phyloP scores from a whole-genome alignment of 2,888 invertebrate genomes.

The Barypeithes pellucidus region DNA sequence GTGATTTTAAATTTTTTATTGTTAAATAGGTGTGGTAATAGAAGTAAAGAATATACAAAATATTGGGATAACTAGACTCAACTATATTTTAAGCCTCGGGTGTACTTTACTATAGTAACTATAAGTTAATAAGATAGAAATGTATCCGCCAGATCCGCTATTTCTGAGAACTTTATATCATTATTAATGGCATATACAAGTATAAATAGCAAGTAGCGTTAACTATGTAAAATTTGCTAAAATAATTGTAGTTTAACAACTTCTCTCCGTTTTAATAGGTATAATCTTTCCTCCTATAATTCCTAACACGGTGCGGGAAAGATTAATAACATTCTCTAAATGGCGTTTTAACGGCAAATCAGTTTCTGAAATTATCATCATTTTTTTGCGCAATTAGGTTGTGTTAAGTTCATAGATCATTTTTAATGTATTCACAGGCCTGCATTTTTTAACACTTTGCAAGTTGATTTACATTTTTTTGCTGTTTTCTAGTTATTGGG shows the following conservation, averaged over 20 bases:
- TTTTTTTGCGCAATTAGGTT: background rate
- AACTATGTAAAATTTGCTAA: constrained; percentile 18
- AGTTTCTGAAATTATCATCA: background rate
- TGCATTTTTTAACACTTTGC: no score
- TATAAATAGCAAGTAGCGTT: constrained; percentile 20
- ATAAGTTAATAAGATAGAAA: constrained; percentile 3
- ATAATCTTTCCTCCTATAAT: constrained; percentile 10
- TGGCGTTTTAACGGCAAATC: constrained; percentile 11
- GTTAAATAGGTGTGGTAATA: no score
- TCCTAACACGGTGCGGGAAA: constrained; percentile 12
- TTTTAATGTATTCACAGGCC: no score
- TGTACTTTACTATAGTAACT: no score
- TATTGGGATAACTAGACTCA: no score
- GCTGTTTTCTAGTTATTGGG: no score
- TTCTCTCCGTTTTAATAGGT: constrained; percentile 29
- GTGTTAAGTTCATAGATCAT: no score
- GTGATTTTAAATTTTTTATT: no score
- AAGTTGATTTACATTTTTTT: no score
- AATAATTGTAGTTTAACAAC: constrained; percentile 33
- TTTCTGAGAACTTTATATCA: constrained; percentile 22
- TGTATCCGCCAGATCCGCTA: constrained; percentile 20
- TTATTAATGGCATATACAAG: constrained; percentile 14
- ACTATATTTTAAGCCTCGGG: no score
- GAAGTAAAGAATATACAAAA: no score
- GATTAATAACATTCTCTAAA: constrained; percentile 16